phyloP scores from a whole-genome alignment of 2,888 invertebrate species.

The Chloroclystis v-ata region DNA sequence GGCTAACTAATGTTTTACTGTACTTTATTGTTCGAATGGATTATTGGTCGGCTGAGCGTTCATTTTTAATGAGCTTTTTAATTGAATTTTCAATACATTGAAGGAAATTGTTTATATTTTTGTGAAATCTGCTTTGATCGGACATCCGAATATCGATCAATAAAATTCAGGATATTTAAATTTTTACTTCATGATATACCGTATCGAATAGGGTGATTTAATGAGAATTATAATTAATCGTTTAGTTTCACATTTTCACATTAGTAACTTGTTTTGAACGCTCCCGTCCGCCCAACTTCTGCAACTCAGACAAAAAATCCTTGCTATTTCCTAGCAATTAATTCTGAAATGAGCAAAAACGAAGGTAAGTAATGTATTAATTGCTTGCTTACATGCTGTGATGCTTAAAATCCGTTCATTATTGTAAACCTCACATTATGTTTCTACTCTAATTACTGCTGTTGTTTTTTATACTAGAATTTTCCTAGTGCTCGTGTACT shows the following conservation, averaged over 20 bases:
- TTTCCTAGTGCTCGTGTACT: not conserved
- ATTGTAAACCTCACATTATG: no score
- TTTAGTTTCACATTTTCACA: not conserved
- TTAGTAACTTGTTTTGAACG: not conserved
- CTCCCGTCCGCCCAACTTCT: not conserved
- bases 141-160: no score
- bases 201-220: no score
- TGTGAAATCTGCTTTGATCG: no score
- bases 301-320: not conserved
- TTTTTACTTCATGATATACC: no score
- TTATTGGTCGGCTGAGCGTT: not conserved
- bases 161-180: no score
- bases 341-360: not conserved
- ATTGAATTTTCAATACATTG: not conserved
- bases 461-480: no score
- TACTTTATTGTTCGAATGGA: slow-evolving; percentile 13
- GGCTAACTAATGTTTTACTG: slow-evolving; percentile 19
- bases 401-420: not conserved
- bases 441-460: no score
- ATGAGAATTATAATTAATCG: no score
- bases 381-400: no score
- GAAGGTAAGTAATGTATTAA: no score
- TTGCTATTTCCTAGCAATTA: not conserved
- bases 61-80: not conserved
- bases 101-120: no score